Base-by-base conservation (phyloP, 2,888 invertebrate species). In the Crepidodera aurea region DNA sequence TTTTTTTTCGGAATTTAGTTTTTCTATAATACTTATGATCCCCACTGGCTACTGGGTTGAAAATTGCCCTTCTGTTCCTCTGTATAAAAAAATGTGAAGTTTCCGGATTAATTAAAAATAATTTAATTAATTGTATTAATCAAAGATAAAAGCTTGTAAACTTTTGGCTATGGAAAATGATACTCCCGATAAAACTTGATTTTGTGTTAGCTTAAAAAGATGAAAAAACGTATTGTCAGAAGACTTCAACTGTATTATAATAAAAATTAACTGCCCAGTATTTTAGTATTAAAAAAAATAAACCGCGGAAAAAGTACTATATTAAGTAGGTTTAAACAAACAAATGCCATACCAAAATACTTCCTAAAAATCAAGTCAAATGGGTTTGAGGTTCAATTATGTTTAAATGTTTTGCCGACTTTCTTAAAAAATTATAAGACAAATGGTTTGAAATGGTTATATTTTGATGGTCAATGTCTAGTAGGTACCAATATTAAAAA, bases 311-410 rank as follows among this genome's bases (percentile, higher is more conserved):
- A 51, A 58, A 51, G 25, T 55, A 60, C 42, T 50, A 29, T 50
- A 39, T 59, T 62, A 62, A 60, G 44, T 60, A 56, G 50, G 40
- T 64, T 66, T 29, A 50, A 55, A 42, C 61, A 65, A 61, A 65
- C 64, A 64, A 65, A 60, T 67, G 67, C 67, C 67, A 67, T 67
- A 60, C 64, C 64, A 65, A 65, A 57, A 50, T 50, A 65, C 55
- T 53, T 55, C 53, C 48, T 51, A 42, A 53, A 6, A 60, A 25
- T 42, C 12, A 56, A 55, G 15, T 46, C 12, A 16, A 56, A 57
- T 57, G 57, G 57, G 48, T 57, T 56, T 56, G 51, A 50, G 56
- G 51, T 55, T 48, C 19, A 34, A 22, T 50, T 44, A 48, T 18
- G 37, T 25, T 46, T 29, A 19, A 44, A 50, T 54, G 32, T 54